A percentile compares a stretch with the other conserved stretches of the same genome.
Evolutionary conservation across 2,797 vertebrate genomes (phyloP).

Genomic region (Pantherophis vulpinus): DNA sequence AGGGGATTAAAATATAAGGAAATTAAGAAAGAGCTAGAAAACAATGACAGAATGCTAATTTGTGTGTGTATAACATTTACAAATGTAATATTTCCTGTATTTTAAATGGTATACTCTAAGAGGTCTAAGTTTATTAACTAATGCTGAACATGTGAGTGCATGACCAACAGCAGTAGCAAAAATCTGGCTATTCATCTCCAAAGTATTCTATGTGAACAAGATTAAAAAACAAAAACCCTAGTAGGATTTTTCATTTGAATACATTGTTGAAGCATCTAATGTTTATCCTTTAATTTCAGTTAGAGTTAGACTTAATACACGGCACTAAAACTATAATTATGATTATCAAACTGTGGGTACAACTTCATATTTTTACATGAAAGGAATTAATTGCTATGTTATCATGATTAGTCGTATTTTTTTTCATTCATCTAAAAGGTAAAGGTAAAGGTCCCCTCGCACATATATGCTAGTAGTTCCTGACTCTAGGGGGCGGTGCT

Average conservation of each 20-base stretch:
- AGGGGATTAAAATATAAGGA: not conserved
- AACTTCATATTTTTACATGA: not conserved
- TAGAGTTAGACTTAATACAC: not conserved
- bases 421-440: not conserved
- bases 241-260: not conserved
- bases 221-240: not conserved
- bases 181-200: not conserved
- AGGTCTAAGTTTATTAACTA: not conserved
- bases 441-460: too few species aligned
- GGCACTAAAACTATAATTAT: not conserved
- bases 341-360: not conserved
- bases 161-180: not conserved
- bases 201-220: not conserved
- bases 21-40: not conserved
- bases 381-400: not conserved
- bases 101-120: not conserved
- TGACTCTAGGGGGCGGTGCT: too few species aligned
- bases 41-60: not conserved
- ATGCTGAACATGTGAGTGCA: not conserved
- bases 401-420: not conserved
- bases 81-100: not conserved
- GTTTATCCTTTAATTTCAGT: not conserved
- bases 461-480: too few species aligned
- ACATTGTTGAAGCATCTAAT: not conserved
- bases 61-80: not conserved